phyloP scores from a whole-genome alignment of 2,113 vertebrate genomes.

The Leiothrix lutea region DNA sequence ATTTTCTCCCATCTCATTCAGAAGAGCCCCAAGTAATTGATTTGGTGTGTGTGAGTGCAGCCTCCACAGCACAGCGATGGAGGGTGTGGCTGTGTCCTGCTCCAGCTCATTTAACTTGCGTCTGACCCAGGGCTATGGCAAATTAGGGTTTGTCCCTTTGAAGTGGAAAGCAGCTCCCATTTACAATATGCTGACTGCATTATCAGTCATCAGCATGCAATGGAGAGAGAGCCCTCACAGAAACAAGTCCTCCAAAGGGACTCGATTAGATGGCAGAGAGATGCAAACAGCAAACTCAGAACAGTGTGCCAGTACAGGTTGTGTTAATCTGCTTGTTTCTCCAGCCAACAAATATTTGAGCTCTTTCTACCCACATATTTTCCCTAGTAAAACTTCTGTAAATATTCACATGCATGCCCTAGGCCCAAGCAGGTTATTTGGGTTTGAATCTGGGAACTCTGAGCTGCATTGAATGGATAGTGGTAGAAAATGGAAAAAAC shows the following conservation, averaged over 20 bases:
- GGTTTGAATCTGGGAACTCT: neutral
- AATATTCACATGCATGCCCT: neutral
- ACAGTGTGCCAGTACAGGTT: neutral
- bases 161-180: neutral
- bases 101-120: neutral
- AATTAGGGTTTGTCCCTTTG: constrained; percentile 29
- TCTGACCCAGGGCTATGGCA: constrained; percentile 23
- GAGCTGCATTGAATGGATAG: neutral
- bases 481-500: neutral
- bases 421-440: neutral
- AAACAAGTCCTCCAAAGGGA: neutral
- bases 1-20: constrained; percentile 36
- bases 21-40: constrained; percentile 34
- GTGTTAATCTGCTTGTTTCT: constrained; percentile 2
- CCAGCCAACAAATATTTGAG: constrained; percentile 1
- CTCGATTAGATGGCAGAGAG: neutral
- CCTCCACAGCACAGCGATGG: neutral
- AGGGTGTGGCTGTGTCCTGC: constrained; percentile 18
- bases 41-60: neutral
- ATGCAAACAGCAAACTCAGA: neutral
- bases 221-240: neutral
- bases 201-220: neutral
- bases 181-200: neutral
- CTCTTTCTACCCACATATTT: neutral
- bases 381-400: neutral